Base-by-base conservation (phyloP, 2,797 vertebrate genomes). In the Cuculus canorus region DNA sequence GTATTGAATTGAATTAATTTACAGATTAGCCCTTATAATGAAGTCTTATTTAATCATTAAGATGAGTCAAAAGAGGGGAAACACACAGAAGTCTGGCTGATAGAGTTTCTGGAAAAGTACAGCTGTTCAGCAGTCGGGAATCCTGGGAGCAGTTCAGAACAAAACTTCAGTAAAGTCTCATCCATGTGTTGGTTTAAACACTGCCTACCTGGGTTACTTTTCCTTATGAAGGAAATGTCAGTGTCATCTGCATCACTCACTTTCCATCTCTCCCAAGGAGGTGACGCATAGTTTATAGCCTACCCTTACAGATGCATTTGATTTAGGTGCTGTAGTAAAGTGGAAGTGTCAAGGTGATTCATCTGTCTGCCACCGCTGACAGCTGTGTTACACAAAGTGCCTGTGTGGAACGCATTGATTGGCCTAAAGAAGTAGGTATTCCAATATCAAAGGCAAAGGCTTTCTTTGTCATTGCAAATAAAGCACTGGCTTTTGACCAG, bases 331-430 rank as follows among this genome's bases (percentile, higher is more conserved):
- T 92, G 87, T 59, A 89, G 86, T 73, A 78, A 95, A 93, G 85
- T 94, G 90, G 52, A 96, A 90, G 86, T 84, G 70, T 95, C 92
- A 81, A 95, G 90, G 92, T 88, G 80, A 95, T 96, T 61, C 71
- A 95, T 95, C 71, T 82, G 59, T 86, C 70, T 95, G 78, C 88
- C 79, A 71, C 52, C 1, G 5, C 68, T 86, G 95, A 92, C 91
- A 89, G 78, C 89, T 86, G 79, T 66, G 72, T 84, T 82, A 52
- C 79, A 88, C 70, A 69, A 75, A 83, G 86, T 79, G 86, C 92
- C 78, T 66, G 61, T 57, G 85, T 30, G 71, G 82, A 75, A 78
- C 7, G 2, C 93, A 89, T 45, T 21, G 68, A 79, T 53, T 91
- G 71, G 77, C 47, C 92, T 86, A 82, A 70, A 76, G 61, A 50